phyloP scores from a whole-genome alignment of 2,113 vertebrate species.

The Megaceryle maxima region DNA sequence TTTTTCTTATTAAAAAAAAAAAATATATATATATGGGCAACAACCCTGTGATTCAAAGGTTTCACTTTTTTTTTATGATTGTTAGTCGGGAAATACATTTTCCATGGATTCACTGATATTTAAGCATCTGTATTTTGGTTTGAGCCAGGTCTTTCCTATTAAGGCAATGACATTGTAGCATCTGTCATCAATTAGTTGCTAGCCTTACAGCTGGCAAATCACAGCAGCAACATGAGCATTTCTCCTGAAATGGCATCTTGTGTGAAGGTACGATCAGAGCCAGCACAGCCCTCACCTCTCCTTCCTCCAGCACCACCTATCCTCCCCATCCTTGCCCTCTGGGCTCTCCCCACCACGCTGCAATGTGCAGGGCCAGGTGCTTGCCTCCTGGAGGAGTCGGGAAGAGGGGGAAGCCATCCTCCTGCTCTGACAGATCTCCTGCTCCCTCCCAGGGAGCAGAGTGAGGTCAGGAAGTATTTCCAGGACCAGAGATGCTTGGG shows the following conservation, averaged over 20 bases:
- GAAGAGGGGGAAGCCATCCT: background rate
- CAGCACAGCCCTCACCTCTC: fast-evolving
- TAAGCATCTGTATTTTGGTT: background rate
- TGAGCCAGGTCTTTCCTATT: background rate
- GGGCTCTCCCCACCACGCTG: background rate
- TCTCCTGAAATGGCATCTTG: background rate
- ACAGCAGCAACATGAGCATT: background rate
- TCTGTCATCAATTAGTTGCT: background rate
- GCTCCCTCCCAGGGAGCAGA: background rate
- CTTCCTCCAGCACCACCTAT: background rate
- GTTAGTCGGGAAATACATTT: background rate
- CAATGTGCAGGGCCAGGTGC: fast-evolving
- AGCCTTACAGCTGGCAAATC: background rate
- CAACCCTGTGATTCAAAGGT: background rate
- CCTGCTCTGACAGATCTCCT: background rate
- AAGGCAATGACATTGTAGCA: background rate
- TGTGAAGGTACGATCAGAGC: fast-evolving
- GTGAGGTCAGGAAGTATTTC: background rate
- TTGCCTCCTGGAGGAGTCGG: background rate
- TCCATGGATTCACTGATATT: background rate
- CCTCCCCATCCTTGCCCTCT: background rate
- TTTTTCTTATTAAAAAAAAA: background rate
- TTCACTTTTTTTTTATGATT: background rate
- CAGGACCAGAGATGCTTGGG: background rate
- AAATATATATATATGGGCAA: background rate